These are phyloP conservation scores for Tychaedon coryphoeus DNA, from an alignment of 2,113 vertebrate species.

Conservation along the genomic window DNA sequence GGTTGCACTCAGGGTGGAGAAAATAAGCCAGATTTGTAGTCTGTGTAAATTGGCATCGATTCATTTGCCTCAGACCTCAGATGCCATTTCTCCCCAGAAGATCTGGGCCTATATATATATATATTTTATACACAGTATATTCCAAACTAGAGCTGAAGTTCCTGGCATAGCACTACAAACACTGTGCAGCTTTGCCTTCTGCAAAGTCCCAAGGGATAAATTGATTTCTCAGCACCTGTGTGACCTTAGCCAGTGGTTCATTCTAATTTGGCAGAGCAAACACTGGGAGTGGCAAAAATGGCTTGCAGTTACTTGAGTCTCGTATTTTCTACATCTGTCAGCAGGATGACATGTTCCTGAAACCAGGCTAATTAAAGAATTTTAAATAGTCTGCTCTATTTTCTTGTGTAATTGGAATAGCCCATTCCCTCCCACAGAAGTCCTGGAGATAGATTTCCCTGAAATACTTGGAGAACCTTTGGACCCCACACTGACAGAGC, in stretches of 20 bases:
- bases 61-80: background rate
- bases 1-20: background rate
- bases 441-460: background rate
- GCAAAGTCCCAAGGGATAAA: background rate
- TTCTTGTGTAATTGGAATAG: constrained; percentile 58
- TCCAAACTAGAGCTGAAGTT: background rate
- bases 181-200: background rate
- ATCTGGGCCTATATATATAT: background rate
- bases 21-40: background rate
- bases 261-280: background rate
- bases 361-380: constrained; percentile 57
- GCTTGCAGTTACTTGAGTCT: background rate
- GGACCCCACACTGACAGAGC: background rate
- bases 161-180: background rate
- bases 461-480: constrained; percentile 41
- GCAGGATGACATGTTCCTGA: background rate
- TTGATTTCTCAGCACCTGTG: constrained; percentile 18
- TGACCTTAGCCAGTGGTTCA: background rate
- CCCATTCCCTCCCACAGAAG: constrained; percentile 16
- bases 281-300: background rate
- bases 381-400: constrained; percentile 48
- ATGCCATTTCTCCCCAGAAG: background rate
- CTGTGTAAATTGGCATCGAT: background rate
- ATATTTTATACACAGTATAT: background rate
- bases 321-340: background rate